Conservation (phyloP, 2,113 vertebrate species). For the Bos indicus region DNA sequence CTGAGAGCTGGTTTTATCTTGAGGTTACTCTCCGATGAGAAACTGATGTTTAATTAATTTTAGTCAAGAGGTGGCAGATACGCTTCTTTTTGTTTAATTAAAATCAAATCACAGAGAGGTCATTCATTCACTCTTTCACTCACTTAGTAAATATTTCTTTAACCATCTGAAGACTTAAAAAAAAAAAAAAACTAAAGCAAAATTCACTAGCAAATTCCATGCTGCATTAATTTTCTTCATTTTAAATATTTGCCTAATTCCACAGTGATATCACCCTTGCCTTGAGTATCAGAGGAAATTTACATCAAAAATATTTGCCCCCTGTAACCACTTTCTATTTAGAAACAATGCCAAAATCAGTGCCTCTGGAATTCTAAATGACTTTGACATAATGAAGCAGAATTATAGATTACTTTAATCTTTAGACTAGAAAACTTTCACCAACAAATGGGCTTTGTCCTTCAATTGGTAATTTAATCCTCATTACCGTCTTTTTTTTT, state of each 20-base stretch:
- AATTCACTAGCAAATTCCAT: slow-evolving; percentile 17
- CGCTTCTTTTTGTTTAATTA: slow-evolving; percentile 48
- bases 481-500: neutral
- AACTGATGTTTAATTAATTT: slow-evolving; percentile 67
- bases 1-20: slow-evolving; percentile 40
- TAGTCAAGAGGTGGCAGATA: slow-evolving; percentile 42
- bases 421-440: neutral
- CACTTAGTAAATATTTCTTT: slow-evolving; percentile 55
- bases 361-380: slow-evolving; percentile 29
- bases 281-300: slow-evolving; percentile 15
- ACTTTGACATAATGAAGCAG: neutral
- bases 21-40: slow-evolving; percentile 46
- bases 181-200: neutral
- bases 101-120: slow-evolving; percentile 49
- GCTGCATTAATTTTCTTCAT: neutral
- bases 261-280: neutral
- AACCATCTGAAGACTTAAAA: neutral
- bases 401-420: neutral
- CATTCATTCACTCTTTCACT: slow-evolving; percentile 53
- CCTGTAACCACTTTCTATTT: slow-evolving; percentile 19
- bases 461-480: neutral
- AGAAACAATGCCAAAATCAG: neutral
- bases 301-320: slow-evolving; percentile 18
- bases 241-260: slow-evolving; percentile 5
- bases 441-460: neutral